A percentile compares a stretch with the other conserved stretches of the same genome.
Conservation (phyloP, 2,113 vertebrate genomes). For the Takifugu bimaculatus region DNA sequence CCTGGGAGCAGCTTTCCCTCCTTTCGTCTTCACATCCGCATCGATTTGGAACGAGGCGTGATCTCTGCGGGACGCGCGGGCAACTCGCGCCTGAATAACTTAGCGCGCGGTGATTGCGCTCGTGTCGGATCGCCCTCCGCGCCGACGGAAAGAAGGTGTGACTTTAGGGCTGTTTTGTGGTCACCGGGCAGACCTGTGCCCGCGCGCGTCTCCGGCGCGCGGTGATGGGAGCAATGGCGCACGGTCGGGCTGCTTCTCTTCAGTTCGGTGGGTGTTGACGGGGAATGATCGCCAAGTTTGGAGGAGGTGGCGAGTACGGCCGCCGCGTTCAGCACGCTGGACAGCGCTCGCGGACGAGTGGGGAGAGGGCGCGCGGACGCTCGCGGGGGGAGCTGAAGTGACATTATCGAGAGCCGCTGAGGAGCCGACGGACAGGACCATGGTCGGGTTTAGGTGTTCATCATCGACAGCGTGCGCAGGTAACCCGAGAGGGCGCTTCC, state of each 20-base stretch:
- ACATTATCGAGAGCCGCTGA: conserved; percentile 7
- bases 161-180: background rate
- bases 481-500: conserved; percentile 40
- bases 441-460: conserved; percentile 36
- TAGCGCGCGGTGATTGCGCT: background rate
- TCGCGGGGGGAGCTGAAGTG: conserved; percentile 25
- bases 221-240: too few species aligned
- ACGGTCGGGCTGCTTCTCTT: too few species aligned
- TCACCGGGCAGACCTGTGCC: too few species aligned
- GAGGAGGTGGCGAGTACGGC: conserved; percentile 10
- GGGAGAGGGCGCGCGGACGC: conserved; percentile 40
- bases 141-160: background rate
- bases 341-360: conserved; percentile 67
- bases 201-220: background rate
- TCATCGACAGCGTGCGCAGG: conserved; percentile 31
- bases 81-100: conserved; percentile 31
- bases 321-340: conserved; percentile 79
- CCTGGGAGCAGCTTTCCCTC: background rate
- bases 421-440: conserved; percentile 35
- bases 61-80: conserved; percentile 13
- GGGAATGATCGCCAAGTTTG: conserved; percentile 10
- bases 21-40: conserved; percentile 12
- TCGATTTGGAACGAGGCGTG: conserved; percentile 10
- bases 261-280: conserved; percentile 15
- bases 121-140: too few species aligned